A percentile compares a stretch with the other conserved stretches of the same genome.
Conservation (phyloP, 2,113 vertebrate genomes). For the Ciconia maguari region DNA sequence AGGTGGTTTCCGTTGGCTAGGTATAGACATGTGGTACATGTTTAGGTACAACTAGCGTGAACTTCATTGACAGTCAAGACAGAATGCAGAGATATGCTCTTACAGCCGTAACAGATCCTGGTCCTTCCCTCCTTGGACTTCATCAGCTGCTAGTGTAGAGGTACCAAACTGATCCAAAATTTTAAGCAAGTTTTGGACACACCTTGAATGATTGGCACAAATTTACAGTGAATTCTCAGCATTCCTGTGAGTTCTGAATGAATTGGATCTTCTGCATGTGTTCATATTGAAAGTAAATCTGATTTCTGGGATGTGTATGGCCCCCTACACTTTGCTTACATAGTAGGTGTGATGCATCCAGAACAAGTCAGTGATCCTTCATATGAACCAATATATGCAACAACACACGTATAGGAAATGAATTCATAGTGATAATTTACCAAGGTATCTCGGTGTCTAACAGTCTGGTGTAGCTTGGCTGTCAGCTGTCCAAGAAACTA, state of each 20-base stretch:
- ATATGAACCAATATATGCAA: background rate
- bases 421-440: background rate
- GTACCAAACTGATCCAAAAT: background rate
- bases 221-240: background rate
- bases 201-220: background rate
- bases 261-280: background rate
- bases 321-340: background rate
- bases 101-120: background rate
- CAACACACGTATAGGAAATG: background rate
- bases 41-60: background rate
- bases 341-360: background rate
- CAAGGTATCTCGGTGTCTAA: background rate
- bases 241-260: background rate
- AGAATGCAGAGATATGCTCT: background rate
- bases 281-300: background rate
- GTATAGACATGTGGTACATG: background rate
- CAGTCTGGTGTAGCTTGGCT: background rate
- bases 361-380: background rate
- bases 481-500: background rate
- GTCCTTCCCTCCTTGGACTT: background rate
- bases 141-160: background rate
- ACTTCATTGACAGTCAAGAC: accelerated
- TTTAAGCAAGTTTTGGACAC: background rate
- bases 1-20: background rate
- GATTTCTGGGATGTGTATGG: background rate